A percentile compares a stretch with the other conserved stretches of the same genome.
These are phyloP conservation scores for Mystacides longicornis DNA, from an alignment of 2,888 invertebrate species.

Conservation along the genomic window DNA sequence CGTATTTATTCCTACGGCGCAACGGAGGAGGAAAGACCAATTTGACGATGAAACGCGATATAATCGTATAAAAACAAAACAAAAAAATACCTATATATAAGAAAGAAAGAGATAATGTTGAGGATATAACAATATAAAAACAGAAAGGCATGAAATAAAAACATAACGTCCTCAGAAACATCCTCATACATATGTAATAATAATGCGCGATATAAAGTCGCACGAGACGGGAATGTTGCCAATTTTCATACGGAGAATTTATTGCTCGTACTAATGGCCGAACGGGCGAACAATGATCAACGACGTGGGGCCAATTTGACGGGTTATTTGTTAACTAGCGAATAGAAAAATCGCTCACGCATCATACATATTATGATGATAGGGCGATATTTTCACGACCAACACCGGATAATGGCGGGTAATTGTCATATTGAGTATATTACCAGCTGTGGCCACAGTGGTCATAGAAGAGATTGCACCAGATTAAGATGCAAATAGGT, in stretches of 20 bases:
- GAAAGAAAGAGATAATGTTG: neutral
- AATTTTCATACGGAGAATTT: constrained; percentile 24
- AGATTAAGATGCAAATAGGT: too few relatives aligned
- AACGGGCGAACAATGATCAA: constrained; percentile 7
- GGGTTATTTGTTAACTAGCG: constrained; percentile 10
- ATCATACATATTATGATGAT: too few relatives aligned
- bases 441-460: too few relatives aligned
- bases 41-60: neutral
- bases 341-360: constrained; percentile 3
- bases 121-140: neutral
- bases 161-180: neutral
- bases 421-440: too few relatives aligned
- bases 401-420: too few relatives aligned
- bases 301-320: constrained; percentile 4
- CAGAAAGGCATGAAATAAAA: neutral
- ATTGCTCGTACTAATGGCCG: constrained; percentile 16
- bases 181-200: neutral
- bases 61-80: neutral
- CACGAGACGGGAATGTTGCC: constrained; percentile 14
- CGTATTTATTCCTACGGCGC: neutral
- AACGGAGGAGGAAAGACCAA: neutral
- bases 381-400: too few relatives aligned
- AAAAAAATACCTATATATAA: too few relatives aligned
- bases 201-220: neutral
- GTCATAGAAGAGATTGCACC: too few relatives aligned